Conservation (phyloP, 2,888 invertebrate species). For the Malacosoma neustria region DNA sequence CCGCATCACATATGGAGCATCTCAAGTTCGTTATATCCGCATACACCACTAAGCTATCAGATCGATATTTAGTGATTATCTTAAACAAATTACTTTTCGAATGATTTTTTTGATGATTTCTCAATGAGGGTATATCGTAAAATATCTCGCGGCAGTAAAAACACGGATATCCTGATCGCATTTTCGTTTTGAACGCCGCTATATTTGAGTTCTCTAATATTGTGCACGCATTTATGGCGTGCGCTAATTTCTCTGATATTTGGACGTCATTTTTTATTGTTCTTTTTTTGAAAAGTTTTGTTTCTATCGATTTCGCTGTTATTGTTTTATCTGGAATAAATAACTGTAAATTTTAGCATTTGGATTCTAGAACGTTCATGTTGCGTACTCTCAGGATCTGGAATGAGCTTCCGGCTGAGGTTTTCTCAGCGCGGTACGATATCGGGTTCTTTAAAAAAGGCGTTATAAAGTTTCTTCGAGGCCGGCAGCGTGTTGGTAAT, state of each 20-base stretch:
- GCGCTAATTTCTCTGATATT: constrained; percentile 19
- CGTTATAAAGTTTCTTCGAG: no score
- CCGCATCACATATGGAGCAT: constrained; percentile 21
- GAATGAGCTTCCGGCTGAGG: no score
- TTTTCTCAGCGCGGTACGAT: no score
- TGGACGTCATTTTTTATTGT: neutral
- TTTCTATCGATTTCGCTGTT: constrained; percentile 14
- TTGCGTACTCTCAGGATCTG: no score
- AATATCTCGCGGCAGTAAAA: constrained; percentile 25
- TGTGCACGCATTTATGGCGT: constrained; percentile 21
- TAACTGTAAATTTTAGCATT: no score
- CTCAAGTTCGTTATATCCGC: constrained; percentile 27
- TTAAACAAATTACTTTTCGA: constrained; percentile 13
- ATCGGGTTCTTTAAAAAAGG: no score
- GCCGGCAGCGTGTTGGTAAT: no score
- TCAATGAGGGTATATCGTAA: constrained; percentile 16
- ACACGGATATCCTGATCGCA: constrained; percentile 25
- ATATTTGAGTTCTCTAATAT: constrained; percentile 26
- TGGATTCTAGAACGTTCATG: no score
- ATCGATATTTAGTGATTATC: constrained; percentile 18
- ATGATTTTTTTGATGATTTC: constrained; percentile 16
- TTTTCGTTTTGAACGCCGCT: constrained; percentile 28
- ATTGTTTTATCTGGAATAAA: constrained; percentile 20
- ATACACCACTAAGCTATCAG: constrained; percentile 24
- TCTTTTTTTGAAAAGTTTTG: constrained; percentile 6